Evolutionary conservation across 23 tunicate genomes (phyloP), one percentile per base, ranked within the genome.

Genomic region (Corella eumyota): DNA sequence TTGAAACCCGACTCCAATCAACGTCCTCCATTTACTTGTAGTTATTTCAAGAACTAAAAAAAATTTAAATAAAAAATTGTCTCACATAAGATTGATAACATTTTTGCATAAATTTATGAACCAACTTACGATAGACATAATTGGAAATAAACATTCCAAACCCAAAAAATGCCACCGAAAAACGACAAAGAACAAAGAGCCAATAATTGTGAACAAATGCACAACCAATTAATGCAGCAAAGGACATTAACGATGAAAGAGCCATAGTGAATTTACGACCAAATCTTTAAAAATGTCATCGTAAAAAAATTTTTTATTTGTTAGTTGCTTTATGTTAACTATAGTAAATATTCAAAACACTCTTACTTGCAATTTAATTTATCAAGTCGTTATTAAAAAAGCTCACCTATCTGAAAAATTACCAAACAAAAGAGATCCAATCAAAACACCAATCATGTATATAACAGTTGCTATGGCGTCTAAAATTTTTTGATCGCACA

Each of bases 141-240:
- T 66, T 36, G 13, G 68, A 38, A 21, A 72, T 34, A 13, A 54
- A 64, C 31, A 32, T 34, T 29, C 78, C 78, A 27, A 34, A 62
- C n/a, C 69, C 78, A 34, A 72, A 72, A 66, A 72, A 72, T 5
- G 78, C 69, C 15, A 62, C 48, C n/a, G 62, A 59, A 3, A 62
- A 20, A 11, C 78, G 60, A 28, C 27, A 49, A 21, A 72, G 36
- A 40, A 56, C 69, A 34, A 64, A 72, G 0, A 49, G 11, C 67
- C 68, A 48, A 31, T 38, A 62, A n/a, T 48, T 50, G 32, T 65
- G 68, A 19, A 66, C 68, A 4, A 72, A 34, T 13, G 36, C 69
- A 25, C 72, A 68, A 25, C 78, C 69, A 17, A 60, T 23, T 48
- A 72, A 28, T 21, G 55, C 78, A 20, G 32, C 40, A 27, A 56